phyloP scores from a whole-genome alignment of 2,888 invertebrate species.

The Acronicta alni region DNA sequence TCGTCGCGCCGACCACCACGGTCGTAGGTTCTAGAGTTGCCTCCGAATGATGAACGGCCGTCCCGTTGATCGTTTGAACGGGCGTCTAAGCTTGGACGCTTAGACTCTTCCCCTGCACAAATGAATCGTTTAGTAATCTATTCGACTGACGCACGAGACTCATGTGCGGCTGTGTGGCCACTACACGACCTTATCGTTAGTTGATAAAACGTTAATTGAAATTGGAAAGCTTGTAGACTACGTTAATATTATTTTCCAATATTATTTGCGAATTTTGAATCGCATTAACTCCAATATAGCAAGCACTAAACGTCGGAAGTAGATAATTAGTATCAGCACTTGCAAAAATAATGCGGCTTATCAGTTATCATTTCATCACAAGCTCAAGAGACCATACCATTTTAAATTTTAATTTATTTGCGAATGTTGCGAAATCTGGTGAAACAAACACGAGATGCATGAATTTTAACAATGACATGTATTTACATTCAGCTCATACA shows the following conservation, averaged over 20 bases:
- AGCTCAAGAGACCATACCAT: conserved; percentile 44
- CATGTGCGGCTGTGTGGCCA: conserved; percentile 12
- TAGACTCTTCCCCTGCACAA: conserved; percentile 85
- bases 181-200: conserved; percentile 29
- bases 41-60: conserved; percentile 83
- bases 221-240: conserved; percentile 13
- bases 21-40: conserved; percentile 84
- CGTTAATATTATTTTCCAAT: conserved; percentile 21
- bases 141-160: conserved; percentile 22
- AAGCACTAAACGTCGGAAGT: conserved; percentile 15
- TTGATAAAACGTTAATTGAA: conserved; percentile 30
- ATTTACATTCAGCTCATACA: neutral
- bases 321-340: conserved; percentile 22
- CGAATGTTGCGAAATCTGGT: conserved; percentile 27
- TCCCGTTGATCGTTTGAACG: conserved; percentile 82
- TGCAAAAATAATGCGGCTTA: conserved; percentile 24
- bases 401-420: conserved; percentile 22
- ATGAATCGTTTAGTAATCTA: conserved; percentile 42
- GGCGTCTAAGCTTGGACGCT: conserved; percentile 85
- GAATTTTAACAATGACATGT: conserved; percentile 25
- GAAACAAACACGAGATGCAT: conserved; percentile 27
- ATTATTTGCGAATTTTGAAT: conserved; percentile 13
- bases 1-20: conserved; percentile 89
- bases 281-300: conserved; percentile 10
- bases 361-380: conserved; percentile 48